Percentiles rank a stretch among this genome's conserved stretches.
These are phyloP conservation scores for Hypomecis punctinalis DNA, from an alignment of 2,888 invertebrate genomes.

Conservation along the genomic window DNA sequence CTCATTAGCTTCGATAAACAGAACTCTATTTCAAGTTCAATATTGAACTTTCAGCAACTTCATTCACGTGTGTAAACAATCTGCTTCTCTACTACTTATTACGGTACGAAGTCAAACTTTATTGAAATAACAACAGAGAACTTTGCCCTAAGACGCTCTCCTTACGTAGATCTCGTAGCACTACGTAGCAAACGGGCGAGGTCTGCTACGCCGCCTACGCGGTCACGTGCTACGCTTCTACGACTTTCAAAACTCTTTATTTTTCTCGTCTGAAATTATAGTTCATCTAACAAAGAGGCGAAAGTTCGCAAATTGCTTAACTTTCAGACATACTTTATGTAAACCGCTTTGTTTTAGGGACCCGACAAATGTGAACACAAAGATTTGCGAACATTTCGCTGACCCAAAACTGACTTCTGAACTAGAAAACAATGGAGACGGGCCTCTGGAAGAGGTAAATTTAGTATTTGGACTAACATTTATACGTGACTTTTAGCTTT, in stretches of 20 bases:
- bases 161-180: constrained; percentile 5
- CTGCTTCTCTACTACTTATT: too few relatives aligned
- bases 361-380: constrained; percentile 67
- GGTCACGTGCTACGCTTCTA: constrained; percentile 12
- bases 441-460: constrained; percentile 63
- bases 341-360: constrained; percentile 57
- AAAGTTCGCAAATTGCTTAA: neutral
- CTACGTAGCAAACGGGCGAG: constrained; percentile 10
- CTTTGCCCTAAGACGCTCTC: neutral
- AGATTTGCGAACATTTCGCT: constrained; percentile 74
- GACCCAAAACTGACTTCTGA: constrained; percentile 69
- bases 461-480: neutral
- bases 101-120: too few relatives aligned
- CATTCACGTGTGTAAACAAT: too few relatives aligned
- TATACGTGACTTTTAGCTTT: too few relatives aligned
- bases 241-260: neutral
- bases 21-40: too few relatives aligned
- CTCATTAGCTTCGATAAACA: too few relatives aligned
- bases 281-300: neutral
- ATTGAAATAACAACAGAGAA: too few relatives aligned
- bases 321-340: neutral
- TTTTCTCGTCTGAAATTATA: neutral
- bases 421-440: constrained; percentile 49
- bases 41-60: too few relatives aligned
- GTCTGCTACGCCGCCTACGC: constrained; percentile 23